A percentile compares a stretch with the other conserved stretches of the same genome.
These are phyloP conservation scores for Aphis craccivora DNA, from an alignment of 1,140 invertebrate genomes.

Conservation along the genomic window DNA sequence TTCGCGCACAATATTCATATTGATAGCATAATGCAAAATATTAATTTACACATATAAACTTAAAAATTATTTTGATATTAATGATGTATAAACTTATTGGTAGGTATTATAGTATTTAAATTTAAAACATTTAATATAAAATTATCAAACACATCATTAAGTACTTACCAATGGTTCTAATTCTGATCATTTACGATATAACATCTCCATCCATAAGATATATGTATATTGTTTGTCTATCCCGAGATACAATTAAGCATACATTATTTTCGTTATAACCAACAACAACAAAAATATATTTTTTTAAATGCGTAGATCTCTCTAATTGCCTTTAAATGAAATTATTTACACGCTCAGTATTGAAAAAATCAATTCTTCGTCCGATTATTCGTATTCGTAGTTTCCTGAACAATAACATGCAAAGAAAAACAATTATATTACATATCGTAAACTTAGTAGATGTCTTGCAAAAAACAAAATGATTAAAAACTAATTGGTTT, in stretches of 20 bases:
- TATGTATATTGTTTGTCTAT: background rate
- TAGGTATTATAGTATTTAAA: too few relatives aligned
- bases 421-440: background rate
- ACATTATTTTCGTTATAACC: background rate
- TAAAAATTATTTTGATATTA: too few relatives aligned
- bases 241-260: background rate
- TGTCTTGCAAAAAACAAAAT: background rate
- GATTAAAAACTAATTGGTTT: conserved; percentile 15
- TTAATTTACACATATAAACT: too few relatives aligned
- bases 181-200: background rate
- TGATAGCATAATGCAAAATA: too few relatives aligned
- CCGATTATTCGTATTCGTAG: background rate
- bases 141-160: too few relatives aligned
- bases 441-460: background rate
- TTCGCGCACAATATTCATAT: too few relatives aligned
- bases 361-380: background rate
- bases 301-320: background rate
- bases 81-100: too few relatives aligned
- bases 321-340: background rate
- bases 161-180: background rate
- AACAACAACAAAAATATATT: background rate
- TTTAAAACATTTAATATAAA: too few relatives aligned
- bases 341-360: background rate
- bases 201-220: background rate
- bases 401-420: background rate